Conservation (phyloP, 2,888 invertebrate species). For the Epistrophe eligans region DNA sequence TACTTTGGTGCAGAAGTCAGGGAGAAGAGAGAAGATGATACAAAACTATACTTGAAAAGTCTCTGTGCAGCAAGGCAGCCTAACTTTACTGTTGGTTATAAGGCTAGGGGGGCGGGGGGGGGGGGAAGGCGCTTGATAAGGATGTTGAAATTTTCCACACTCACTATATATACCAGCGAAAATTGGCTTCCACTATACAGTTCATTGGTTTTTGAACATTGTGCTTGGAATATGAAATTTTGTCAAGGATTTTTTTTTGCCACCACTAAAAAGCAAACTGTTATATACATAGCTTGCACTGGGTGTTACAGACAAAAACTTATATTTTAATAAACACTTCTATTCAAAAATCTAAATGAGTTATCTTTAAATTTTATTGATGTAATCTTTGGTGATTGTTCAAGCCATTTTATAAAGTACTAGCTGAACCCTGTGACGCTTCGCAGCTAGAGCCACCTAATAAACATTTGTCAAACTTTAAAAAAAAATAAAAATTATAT, state of each 20-base stretch:
- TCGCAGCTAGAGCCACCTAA: too few species aligned
- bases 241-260: conserved; percentile 31
- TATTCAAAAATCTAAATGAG: too few species aligned
- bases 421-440: too few species aligned
- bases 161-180: conserved; percentile 48
- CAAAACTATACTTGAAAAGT: conserved; percentile 42
- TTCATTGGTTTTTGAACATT: conserved; percentile 62
- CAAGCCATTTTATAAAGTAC: too few species aligned
- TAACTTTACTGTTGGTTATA: conserved; percentile 25
- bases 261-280: not conserved
- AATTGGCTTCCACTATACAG: conserved; percentile 71
- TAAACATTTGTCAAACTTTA: too few species aligned
- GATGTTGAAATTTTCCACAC: conserved; percentile 61
- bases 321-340: not conserved
- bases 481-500: too few species aligned
- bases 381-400: too few species aligned
- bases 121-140: not conserved
- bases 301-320: not conserved
- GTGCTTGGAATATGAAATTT: conserved; percentile 70
- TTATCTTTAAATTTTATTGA: too few species aligned
- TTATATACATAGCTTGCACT: not conserved
- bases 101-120: too few species aligned
- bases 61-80: conserved; percentile 50
- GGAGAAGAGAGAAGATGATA: conserved; percentile 24
- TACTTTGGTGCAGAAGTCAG: conserved; percentile 24